Conservation (phyloP, 2,113 vertebrate genomes). For the Hypomesus transpacificus region DNA sequence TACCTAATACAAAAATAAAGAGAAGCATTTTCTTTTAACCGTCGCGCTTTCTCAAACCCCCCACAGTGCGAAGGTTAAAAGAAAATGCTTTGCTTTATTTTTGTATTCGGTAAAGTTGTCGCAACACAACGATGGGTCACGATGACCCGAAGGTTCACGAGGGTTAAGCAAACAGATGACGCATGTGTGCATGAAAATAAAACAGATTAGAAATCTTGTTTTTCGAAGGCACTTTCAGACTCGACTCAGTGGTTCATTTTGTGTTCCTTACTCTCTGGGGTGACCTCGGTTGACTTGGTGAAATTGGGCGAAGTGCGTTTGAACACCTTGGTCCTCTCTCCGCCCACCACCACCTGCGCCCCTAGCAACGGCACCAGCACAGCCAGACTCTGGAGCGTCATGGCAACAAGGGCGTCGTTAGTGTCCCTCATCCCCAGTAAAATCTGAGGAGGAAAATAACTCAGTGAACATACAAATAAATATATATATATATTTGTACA, state of each 20-base stretch:
- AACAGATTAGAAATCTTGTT: too few species aligned
- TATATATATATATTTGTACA: too few species aligned
- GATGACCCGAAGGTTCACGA: too few species aligned
- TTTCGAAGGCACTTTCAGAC: too few species aligned
- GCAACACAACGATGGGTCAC: too few species aligned
- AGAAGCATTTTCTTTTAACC: neutral
- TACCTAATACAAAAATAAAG: neutral
- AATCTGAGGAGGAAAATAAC: slow-evolving; percentile 69
- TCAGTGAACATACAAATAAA: too few species aligned
- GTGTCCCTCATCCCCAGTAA: slow-evolving; percentile 92
- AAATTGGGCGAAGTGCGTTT: slow-evolving; percentile 91
- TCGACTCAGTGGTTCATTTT: neutral
- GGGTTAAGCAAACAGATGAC: too few species aligned
- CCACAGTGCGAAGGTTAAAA: too few species aligned
- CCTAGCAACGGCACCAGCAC: slow-evolving; percentile 91
- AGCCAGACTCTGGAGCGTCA: slow-evolving; percentile 89
- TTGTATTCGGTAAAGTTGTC: too few species aligned
- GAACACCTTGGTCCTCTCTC: slow-evolving; percentile 92
- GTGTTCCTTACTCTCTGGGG: slow-evolving; percentile 82
- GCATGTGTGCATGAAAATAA: too few species aligned
- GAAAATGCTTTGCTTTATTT: too few species aligned
- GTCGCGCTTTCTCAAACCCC: too few species aligned
- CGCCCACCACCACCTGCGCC: slow-evolving; percentile 93
- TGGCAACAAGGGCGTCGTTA: slow-evolving; percentile 83
- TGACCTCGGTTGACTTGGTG: slow-evolving; percentile 82